Base-by-base conservation (phyloP, 1,140 invertebrate genomes). In the Eupristina koningsbergeri region DNA sequence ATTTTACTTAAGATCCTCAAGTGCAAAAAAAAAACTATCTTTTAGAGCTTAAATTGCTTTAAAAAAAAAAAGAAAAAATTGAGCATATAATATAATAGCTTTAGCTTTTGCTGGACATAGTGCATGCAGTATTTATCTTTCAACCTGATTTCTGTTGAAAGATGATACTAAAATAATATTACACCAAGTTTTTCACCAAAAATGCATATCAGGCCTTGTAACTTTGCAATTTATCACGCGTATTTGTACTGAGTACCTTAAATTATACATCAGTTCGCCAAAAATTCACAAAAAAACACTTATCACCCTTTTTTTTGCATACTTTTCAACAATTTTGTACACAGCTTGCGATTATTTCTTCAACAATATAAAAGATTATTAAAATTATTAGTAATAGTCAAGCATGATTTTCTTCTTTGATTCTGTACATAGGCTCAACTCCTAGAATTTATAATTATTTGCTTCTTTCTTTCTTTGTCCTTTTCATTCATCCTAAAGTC, bases 121-220 rank as follows among this genome's bases (percentile, higher is more conserved):
- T 74, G 83, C 76, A 80, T 79, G 83, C 36, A 45, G 50, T 79
- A 75, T 39, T 76, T 64, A 80, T 63, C 29, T 47, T 31, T 41
- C 22, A 71, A 41, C 5, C 19, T 41, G n/a, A 71, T 71, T 71
- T 71, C 39, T 71, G 17, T n/a, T 45, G 36, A 9, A 3, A 8
- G 11, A 31, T 34, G 19, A 71, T n/a, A 71, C 6, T n/a, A 41
- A 41, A 71, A 41, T 41, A 41, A 63, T 1, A 26, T 29, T 58
- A 58, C 9, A 31, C 19, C 26, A 26, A 22, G 31, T 45, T 81
- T 82, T 76, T 39, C 53, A 71, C 58, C 50, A 17, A 31, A 41
- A 26, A 41, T 71, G 13, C 22, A n/a, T 11, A 41, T 71, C 41
- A 41, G 67, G 5, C 29, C 11, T 67, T 31, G 64, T 5, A 67